phyloP scores from a whole-genome alignment of 2,113 vertebrate species.

The Zootoca vivipara region DNA sequence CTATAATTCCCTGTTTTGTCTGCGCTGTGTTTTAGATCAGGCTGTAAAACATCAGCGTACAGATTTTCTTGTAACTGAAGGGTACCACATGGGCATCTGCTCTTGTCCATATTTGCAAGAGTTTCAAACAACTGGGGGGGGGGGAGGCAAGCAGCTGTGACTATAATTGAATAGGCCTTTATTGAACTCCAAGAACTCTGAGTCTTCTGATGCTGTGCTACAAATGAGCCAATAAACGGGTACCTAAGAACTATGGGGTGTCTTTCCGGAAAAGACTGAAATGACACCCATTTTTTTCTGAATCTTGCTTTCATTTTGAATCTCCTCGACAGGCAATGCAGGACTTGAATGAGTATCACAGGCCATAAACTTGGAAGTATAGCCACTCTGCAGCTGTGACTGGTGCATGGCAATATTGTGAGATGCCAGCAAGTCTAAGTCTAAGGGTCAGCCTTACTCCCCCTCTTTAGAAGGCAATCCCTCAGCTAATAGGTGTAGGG shows the following conservation, averaged over 20 bases:
- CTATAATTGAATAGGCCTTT: neutral
- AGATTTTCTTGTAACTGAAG: slow-evolving; percentile 37
- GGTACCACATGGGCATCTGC: slow-evolving; percentile 11
- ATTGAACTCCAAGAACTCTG: neutral
- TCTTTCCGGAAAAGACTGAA: neutral
- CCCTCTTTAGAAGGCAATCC: neutral
- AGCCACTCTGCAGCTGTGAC: neutral
- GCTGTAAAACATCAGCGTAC: neutral
- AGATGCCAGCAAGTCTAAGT: neutral
- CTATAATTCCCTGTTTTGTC: slow-evolving; percentile 39
- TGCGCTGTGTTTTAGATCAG: slow-evolving; percentile 51
- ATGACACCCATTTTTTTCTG: neutral
- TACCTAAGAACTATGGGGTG: neutral
- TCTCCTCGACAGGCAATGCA: neutral
- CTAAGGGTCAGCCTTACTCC: neutral
- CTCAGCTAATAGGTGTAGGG: neutral
- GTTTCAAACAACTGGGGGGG: neutral
- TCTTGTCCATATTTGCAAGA: neutral
- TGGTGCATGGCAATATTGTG: neutral
- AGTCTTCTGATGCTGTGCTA: neutral
- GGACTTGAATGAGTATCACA: neutral
- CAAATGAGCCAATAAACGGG: neutral
- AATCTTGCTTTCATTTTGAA: neutral
- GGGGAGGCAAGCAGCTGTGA: neutral
- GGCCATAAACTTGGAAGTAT: neutral